Evolutionary conservation across 1,140 invertebrate species (phyloP).

Genomic region (Bombus turneri): DNA sequence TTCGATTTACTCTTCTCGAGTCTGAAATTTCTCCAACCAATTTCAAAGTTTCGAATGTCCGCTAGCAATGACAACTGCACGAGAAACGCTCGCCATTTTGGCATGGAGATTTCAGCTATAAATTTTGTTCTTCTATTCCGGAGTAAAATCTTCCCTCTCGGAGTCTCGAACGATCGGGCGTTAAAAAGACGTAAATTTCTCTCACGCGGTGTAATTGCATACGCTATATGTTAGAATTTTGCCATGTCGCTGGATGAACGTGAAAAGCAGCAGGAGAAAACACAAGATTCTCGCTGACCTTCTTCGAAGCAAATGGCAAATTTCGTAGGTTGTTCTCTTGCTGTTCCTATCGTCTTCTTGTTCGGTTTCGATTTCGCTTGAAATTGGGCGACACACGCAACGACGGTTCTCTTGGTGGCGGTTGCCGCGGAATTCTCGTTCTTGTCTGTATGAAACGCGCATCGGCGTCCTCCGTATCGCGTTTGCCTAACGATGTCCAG

Average conservation of each 20-base stretch:
- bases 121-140: conserved; percentile 2
- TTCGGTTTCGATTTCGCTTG: background rate
- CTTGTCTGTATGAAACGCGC: conserved; percentile 38
- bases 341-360: background rate
- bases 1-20: background rate
- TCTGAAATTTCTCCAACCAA: background rate
- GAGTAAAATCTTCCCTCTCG: background rate
- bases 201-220: conserved; percentile 27
- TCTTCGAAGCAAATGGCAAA: conserved; percentile 8
- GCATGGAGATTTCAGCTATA: background rate
- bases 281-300: conserved; percentile 31
- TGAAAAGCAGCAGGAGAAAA: conserved; percentile 20
- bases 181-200: conserved; percentile 21
- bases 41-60: background rate
- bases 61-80: background rate
- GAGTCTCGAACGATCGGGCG: no score
- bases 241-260: conserved; percentile 1
- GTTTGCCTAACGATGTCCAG: conserved; percentile 62
- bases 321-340: conserved; percentile 10
- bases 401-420: background rate
- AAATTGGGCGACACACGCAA: conserved; percentile 30
- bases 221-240: conserved; percentile 29
- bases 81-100: background rate
- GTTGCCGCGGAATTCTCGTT: conserved; percentile 40
- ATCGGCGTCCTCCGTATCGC: conserved; percentile 41